A percentile compares a stretch with the other conserved stretches of the same genome.
phyloP scores from a whole-genome alignment of 1,140 invertebrate species.

The Saccostrea glomerata region DNA sequence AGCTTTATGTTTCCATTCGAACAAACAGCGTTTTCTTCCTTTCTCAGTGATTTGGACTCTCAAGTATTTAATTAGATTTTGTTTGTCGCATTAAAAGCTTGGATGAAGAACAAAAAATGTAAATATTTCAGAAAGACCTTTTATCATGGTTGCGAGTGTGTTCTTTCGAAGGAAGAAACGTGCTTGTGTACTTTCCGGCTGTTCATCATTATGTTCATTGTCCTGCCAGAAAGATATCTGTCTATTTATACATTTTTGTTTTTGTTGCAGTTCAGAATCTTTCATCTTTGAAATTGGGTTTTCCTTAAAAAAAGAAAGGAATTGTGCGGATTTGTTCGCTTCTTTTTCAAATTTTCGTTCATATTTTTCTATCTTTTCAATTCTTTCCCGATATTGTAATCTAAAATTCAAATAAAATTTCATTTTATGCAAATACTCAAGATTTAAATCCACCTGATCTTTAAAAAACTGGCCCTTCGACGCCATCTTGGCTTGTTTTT shows the following conservation, averaged over 20 bases:
- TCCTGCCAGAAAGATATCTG: too few species aligned
- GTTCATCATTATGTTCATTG: too few species aligned
- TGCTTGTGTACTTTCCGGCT: too few species aligned
- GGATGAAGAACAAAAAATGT: background rate
- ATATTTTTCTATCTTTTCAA: background rate
- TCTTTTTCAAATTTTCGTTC: background rate
- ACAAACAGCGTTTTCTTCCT: background rate
- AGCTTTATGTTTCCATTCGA: background rate
- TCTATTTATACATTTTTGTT: too few species aligned
- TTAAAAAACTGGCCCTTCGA: background rate
- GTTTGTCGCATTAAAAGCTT: background rate
- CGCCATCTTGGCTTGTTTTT: background rate
- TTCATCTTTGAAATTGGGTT: too few species aligned
- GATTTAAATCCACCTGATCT: background rate
- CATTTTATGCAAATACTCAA: background rate
- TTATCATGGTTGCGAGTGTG: background rate
- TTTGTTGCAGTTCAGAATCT: too few species aligned
- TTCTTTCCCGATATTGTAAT: background rate
- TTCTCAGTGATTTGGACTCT: background rate
- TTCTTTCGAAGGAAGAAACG: too few species aligned
- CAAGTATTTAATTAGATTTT: background rate
- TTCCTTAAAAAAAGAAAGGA: background rate
- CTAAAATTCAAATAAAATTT: background rate
- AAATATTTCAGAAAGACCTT: background rate
- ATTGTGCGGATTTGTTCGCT: background rate